Evolutionary conservation across 2,888 invertebrate species (phyloP).

Genomic region (Pterostichus madidus): DNA sequence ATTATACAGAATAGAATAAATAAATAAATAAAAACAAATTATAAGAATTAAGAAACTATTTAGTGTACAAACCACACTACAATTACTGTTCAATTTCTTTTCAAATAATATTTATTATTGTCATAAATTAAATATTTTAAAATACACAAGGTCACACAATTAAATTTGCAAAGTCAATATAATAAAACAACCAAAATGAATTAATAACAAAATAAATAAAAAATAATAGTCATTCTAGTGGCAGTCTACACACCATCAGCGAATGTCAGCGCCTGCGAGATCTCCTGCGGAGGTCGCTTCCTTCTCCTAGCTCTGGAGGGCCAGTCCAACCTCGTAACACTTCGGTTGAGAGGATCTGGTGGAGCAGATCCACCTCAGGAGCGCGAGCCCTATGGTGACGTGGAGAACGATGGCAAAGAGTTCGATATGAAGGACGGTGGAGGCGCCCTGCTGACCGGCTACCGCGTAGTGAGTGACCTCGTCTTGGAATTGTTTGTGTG

Average conservation of each 20-base stretch:
- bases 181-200: too few relatives aligned
- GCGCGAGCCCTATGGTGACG: slow-evolving; percentile 77
- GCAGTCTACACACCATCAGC: slow-evolving; percentile 89
- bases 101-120: too few relatives aligned
- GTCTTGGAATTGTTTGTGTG: slow-evolving; percentile 65
- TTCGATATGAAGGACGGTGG: slow-evolving; percentile 79
- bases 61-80: too few relatives aligned
- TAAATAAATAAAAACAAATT: too few relatives aligned
- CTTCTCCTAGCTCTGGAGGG: slow-evolving; percentile 86
- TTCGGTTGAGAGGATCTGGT: slow-evolving; percentile 81
- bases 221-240: slow-evolving; percentile 79
- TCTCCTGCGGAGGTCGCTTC: slow-evolving; percentile 85
- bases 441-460: slow-evolving; percentile 73
- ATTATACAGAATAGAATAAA: too few relatives aligned
- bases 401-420: slow-evolving; percentile 80
- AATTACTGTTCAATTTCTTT: too few relatives aligned
- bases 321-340: slow-evolving; percentile 82
- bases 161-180: too few relatives aligned
- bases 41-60: too few relatives aligned
- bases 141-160: too few relatives aligned
- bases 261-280: slow-evolving; percentile 87
- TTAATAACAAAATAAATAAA: not conserved
- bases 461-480: slow-evolving; percentile 39
- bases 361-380: slow-evolving; percentile 65
- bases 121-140: too few relatives aligned